These are phyloP conservation scores for Clarias batrachus DNA, from an alignment of 2,113 vertebrate genomes.

Conservation along the genomic window DNA sequence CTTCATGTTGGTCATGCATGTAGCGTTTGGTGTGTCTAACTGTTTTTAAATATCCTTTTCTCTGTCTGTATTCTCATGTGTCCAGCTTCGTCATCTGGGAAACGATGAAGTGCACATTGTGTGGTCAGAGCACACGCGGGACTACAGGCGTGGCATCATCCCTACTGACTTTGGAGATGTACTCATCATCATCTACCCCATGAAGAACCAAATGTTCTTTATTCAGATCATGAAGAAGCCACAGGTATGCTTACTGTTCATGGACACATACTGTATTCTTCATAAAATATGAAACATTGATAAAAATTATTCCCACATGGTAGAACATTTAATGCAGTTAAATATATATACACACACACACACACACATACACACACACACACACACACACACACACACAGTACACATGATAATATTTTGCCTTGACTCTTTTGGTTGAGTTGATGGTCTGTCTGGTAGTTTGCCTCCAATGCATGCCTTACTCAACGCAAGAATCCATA, in stretches of 20 bases:
- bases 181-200: slow-evolving; percentile 94
- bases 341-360: too few species aligned
- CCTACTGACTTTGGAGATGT: slow-evolving; percentile 98
- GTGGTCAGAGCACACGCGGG: slow-evolving; percentile 97
- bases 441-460: slow-evolving; percentile 35
- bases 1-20: not conserved
- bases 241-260: slow-evolving; percentile 76
- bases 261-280: not conserved
- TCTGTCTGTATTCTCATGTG: slow-evolving; percentile 32
- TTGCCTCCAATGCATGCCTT: slow-evolving; percentile 37
- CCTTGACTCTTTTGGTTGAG: slow-evolving; percentile 18
- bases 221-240: slow-evolving; percentile 95
- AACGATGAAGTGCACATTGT: slow-evolving; percentile 98
- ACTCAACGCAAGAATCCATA: slow-evolving; percentile 33
- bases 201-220: slow-evolving; percentile 98
- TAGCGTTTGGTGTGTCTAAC: not conserved
- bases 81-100: slow-evolving; percentile 97
- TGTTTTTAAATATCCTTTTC: not conserved
- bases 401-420: not conserved
- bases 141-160: slow-evolving; percentile 95
- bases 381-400: too few species aligned
- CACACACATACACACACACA: too few species aligned
- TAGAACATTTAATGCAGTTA: not conserved
- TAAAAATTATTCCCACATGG: not conserved
- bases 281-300: not conserved